These are phyloP conservation scores for Notarius quadriscutis DNA, from an alignment of 2,113 vertebrate species.

Conservation along the genomic window DNA sequence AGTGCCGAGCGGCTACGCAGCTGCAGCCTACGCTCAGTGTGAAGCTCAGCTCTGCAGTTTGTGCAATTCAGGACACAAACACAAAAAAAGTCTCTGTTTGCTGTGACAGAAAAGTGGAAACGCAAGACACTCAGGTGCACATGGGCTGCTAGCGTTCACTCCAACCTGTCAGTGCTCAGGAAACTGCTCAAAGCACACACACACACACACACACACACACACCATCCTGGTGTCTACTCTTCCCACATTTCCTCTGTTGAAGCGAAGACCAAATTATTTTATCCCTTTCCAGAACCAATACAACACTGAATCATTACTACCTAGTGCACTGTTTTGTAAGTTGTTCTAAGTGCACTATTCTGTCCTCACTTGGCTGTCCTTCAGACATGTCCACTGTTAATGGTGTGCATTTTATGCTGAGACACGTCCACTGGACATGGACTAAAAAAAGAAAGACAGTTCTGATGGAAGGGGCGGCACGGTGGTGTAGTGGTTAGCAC, in stretches of 20 bases:
- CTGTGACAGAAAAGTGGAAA: constrained; percentile 19
- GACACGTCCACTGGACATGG: neutral
- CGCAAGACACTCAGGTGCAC: neutral
- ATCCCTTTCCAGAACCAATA: neutral
- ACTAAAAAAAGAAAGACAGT: neutral
- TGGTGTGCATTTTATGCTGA: no score
- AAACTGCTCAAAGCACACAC: neutral
- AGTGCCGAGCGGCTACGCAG: constrained; percentile 52
- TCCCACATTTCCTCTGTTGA: neutral
- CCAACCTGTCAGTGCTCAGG: constrained; percentile 13
- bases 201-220: neutral
- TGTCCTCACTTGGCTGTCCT: neutral
- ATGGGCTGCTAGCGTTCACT: neutral
- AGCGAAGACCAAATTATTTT: constrained; percentile 2
- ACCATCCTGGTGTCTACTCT: neutral
- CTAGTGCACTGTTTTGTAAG: neutral
- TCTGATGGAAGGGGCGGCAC: neutral
- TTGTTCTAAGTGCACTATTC: neutral
- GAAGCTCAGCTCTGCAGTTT: constrained; percentile 6
- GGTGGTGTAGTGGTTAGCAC: no score
- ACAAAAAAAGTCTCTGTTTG: constrained; percentile 5
- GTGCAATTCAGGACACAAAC: neutral
- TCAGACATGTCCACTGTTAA: neutral
- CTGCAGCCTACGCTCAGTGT: constrained; percentile 38
- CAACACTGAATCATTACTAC: neutral